These are phyloP conservation scores for Perca fluviatilis DNA, from an alignment of 2,113 vertebrate genomes.

Conservation along the genomic window DNA sequence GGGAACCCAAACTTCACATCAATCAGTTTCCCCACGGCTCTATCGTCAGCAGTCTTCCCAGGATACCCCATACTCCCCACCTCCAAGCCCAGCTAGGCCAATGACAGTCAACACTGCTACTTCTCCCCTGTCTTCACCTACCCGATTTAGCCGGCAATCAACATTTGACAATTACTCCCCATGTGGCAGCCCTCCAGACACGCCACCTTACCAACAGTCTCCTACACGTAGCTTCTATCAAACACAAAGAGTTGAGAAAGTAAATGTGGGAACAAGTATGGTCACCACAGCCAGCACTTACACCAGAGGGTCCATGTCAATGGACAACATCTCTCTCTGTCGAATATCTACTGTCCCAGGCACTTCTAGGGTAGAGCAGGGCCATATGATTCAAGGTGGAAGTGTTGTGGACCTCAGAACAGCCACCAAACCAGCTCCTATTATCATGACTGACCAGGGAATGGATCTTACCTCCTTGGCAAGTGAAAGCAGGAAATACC, in stretches of 20 bases:
- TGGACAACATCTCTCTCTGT: conserved; percentile 96
- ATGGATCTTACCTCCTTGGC: conserved; percentile 97
- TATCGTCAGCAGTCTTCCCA: conserved; percentile 92
- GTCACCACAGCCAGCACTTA: conserved; percentile 87
- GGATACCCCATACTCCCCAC: conserved; percentile 88
- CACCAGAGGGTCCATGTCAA: conserved; percentile 90
- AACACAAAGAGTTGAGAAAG: conserved; percentile 84
- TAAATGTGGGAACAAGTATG: conserved; percentile 83
- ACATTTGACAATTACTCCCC: conserved; percentile 89
- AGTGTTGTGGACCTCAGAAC: conserved; percentile 94
- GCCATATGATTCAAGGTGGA: conserved; percentile 88
- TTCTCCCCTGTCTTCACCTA: conserved; percentile 91
- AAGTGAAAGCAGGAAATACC: conserved; percentile 92
- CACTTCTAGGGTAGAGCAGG: conserved; percentile 93
- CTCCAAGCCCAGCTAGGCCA: conserved; percentile 88
- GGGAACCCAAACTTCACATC: conserved; percentile 91
- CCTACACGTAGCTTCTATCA: conserved; percentile 82
- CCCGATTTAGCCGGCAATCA: conserved; percentile 86
- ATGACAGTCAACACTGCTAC: conserved; percentile 88
- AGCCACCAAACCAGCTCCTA: conserved; percentile 86
- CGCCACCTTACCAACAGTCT: conserved; percentile 84
- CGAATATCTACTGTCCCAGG: conserved; percentile 95
- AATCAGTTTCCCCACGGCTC: conserved; percentile 84
- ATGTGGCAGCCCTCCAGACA: conserved; percentile 83
- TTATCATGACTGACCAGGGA: conserved; percentile 97